Evolutionary conservation across 2,888 invertebrate genomes (phyloP), one percentile per base, ranked within the genome.

Genomic region (Lagria hirta): DNA sequence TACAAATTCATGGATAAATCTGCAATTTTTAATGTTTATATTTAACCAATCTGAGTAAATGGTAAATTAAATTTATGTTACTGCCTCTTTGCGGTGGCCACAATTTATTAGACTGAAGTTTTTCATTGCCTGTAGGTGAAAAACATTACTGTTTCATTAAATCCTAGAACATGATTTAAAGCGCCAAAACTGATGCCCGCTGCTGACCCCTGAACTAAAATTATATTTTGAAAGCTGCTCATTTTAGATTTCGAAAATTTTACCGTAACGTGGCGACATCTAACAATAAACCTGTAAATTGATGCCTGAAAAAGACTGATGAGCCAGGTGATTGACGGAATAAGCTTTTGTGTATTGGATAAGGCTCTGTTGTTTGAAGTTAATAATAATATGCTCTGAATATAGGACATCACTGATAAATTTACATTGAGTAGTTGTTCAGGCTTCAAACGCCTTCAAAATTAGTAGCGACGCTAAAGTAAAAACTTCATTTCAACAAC

Each of bases 151-250:
- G 13, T 30, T 30, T 17, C 13, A 27, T 18, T 12, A 35, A 43
- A 29, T 34, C 42, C 27, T 34, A 28, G 35, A 34, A 33, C 41
- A 30, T 38, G 38, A 38, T 30, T 38, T 27, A 30, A 28, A 37
- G 28, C 30, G 42, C 42, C 42, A 43, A 43, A 35, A 43, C 35
- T 43, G 42, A 43, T 43, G 43, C 29, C 43, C 43, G 43, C 30
- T 43, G 36, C 38, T 44, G 44, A 44, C 44, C 44, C 44, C 12
- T 33, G 15, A 13, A 38, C 44, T 44, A 44, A 38, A 44, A 44
- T 44, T 44, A 44, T 38, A 24, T 18, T 30, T 37, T 36, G 43
- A 43, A 43, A 43, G 36, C 36, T 37, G 20, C 37, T 8, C 22
- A 26, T 34, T 43, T 43, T 35, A 23, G 35, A 29, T 43, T 43